Conservation (phyloP, 64 coral and sea anemone species). For the Dendrophyllia cribrosa region DNA sequence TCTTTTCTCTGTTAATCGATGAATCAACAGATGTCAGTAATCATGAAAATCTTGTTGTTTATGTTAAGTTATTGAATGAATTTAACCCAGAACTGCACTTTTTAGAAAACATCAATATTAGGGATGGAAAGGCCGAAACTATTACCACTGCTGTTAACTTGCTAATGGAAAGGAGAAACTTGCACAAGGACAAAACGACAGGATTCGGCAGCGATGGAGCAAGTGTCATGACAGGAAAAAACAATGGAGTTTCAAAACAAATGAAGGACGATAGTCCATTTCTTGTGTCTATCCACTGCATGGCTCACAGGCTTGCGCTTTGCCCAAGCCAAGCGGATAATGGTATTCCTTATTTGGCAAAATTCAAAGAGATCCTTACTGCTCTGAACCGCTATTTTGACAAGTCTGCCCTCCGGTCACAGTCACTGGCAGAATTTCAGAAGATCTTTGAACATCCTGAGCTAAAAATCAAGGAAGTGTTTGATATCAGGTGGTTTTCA, state of each 20-base stretch:
- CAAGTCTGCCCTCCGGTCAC: conserved; percentile 18
- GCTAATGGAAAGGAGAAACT: background rate
- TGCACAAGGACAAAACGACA: background rate
- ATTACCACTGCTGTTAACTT: background rate
- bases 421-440: conserved; percentile 30
- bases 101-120: conserved; percentile 19
- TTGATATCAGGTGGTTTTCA: conserved; percentile 54
- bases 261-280: conserved; percentile 21
- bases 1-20: conserved; percentile 11
- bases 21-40: conserved; percentile 25
- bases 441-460: conserved; percentile 20
- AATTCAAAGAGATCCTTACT: conserved; percentile 28
- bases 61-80: conserved; percentile 28
- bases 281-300: conserved; percentile 41
- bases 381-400: conserved; percentile 23
- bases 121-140: conserved; percentile 27
- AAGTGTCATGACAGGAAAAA: conserved; percentile 50
- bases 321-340: conserved; percentile 9
- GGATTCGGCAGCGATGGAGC: conserved; percentile 49
- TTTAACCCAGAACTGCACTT: conserved; percentile 14
- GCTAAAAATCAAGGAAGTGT: conserved; percentile 17
- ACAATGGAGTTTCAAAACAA: conserved; percentile 34
- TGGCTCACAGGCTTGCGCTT: conserved; percentile 34
- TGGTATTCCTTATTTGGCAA: conserved; percentile 31
- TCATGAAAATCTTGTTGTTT: conserved; percentile 23